Evolutionary conservation across 2,888 invertebrate species (phyloP).

Genomic region (Agrotis ipsilon): DNA sequence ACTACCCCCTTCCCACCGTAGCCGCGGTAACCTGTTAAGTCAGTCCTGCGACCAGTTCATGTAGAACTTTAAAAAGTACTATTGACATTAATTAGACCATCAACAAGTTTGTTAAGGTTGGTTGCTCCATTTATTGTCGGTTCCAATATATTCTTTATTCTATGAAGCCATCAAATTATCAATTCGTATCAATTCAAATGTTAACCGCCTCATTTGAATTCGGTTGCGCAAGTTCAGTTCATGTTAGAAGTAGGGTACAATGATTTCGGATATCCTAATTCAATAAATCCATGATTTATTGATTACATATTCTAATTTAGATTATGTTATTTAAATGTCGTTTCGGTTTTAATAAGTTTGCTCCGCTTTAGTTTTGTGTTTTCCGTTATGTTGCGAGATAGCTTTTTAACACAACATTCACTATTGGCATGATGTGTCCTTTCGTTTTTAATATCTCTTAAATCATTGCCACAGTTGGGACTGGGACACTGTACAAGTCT

Average conservation of each 20-base stretch:
- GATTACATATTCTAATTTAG: constrained; percentile 49
- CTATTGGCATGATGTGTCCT: too few relatives aligned
- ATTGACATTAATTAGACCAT: not conserved
- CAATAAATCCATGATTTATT: constrained; percentile 73
- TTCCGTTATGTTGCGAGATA: not conserved
- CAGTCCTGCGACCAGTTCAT: not conserved
- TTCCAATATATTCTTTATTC: constrained; percentile 15
- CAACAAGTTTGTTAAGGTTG: not conserved
- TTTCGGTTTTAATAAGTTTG: constrained; percentile 19
- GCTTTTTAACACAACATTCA: not conserved
- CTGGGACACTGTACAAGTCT: too few relatives aligned
- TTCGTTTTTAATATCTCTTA: too few relatives aligned
- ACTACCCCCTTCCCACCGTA: too few relatives aligned
- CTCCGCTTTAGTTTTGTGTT: constrained; percentile 7
- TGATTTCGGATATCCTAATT: constrained; percentile 76
- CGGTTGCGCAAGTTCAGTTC: constrained; percentile 65
- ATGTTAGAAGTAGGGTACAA: constrained; percentile 68
- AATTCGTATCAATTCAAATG: constrained; percentile 66
- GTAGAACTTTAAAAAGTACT: not conserved
- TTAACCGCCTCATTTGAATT: constrained; percentile 77
- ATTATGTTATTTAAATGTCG: constrained; percentile 28
- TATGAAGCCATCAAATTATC: constrained; percentile 32
- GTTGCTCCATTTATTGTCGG: not conserved
- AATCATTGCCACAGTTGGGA: too few relatives aligned
- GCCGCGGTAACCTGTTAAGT: not conserved